Conservation (phyloP, 2,113 vertebrate species). For the Pterophyllum scalare region DNA sequence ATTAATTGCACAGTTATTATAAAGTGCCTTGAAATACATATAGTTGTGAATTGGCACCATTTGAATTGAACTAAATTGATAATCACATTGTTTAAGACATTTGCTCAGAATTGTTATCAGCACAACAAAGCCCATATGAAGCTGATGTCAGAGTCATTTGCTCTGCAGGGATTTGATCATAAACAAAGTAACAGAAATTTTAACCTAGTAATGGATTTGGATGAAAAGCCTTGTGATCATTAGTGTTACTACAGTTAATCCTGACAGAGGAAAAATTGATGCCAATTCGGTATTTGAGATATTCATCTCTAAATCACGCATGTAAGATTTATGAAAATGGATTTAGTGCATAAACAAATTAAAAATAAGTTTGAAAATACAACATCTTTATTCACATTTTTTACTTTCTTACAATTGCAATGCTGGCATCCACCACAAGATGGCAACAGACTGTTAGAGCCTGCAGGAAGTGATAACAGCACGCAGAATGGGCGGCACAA, state of each 20-base stretch:
- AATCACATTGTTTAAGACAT: background rate
- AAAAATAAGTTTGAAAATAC: background rate
- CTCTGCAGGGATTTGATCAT: background rate
- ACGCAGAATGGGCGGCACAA: too few species aligned
- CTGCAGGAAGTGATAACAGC: background rate
- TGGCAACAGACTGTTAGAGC: constrained; percentile 6
- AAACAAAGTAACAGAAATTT: background rate
- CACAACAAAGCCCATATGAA: background rate
- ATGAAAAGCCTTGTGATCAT: background rate
- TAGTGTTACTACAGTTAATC: background rate
- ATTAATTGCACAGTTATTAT: background rate
- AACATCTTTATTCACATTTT: background rate
- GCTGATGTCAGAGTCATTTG: background rate
- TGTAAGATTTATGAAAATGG: background rate
- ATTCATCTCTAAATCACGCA: background rate
- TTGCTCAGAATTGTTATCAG: background rate
- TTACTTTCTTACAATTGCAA: background rate
- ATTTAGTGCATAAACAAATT: background rate
- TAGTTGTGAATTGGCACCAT: background rate
- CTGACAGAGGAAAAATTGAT: too few species aligned
- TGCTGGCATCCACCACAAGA: constrained; percentile 16
- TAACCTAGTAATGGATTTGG: background rate
- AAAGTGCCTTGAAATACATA: background rate
- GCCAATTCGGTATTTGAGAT: background rate
- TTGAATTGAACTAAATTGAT: background rate